A percentile compares a stretch with the other conserved stretches of the same genome.
Conservation (phyloP, 2,113 vertebrate genomes). For the Willisornis vidua region DNA sequence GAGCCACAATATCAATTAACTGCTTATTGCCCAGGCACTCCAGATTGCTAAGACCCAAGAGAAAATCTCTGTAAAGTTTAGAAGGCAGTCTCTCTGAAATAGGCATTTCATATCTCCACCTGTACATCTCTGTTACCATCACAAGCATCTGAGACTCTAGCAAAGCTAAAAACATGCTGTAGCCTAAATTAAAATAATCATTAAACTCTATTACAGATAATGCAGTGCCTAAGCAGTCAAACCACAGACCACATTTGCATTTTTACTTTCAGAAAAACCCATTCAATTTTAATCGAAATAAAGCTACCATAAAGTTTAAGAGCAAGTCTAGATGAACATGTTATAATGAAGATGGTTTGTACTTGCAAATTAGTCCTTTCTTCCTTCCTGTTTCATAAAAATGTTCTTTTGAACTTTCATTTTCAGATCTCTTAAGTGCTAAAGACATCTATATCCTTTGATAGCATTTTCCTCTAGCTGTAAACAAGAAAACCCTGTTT, state of each 20-base stretch:
- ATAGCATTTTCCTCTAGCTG: not conserved
- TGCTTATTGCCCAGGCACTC: not conserved
- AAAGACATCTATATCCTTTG: not conserved
- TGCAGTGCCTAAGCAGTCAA: not conserved
- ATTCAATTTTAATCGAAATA: not conserved
- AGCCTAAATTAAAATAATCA: constrained; percentile 4
- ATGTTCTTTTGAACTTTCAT: not conserved
- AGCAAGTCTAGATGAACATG: not conserved
- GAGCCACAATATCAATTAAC: not conserved
- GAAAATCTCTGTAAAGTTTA: not conserved
- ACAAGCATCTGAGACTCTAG: not conserved
- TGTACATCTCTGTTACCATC: not conserved
- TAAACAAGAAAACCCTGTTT: not conserved
- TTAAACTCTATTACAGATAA: not conserved
- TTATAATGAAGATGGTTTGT: not conserved
- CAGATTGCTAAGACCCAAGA: not conserved
- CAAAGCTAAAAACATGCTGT: not conserved
- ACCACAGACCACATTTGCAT: not conserved
- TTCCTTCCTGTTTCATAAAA: not conserved
- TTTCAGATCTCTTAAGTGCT: not conserved
- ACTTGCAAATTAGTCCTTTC: not conserved
- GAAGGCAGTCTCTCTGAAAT: not conserved
- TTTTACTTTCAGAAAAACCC: not conserved
- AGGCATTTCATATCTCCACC: not conserved
- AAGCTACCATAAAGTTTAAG: not conserved